Evolutionary conservation across 2,888 invertebrate genomes (phyloP), one percentile per base, ranked within the genome.

Genomic region (Norana najaformis): DNA sequence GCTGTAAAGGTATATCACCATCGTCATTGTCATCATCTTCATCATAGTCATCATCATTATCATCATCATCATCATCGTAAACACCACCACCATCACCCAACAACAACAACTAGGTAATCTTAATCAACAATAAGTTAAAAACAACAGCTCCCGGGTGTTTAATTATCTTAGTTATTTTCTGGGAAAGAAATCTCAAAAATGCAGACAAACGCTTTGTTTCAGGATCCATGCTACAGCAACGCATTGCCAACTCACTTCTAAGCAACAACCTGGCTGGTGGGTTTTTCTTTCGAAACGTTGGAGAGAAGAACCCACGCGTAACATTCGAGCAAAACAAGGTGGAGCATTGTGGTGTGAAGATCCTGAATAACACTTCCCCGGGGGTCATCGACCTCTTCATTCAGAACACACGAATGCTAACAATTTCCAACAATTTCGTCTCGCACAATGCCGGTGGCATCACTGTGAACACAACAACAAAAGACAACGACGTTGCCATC

Each of bases 201-300:
- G 69, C 30, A n/a, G n/a, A 16, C 69, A 30, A 69, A 69, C 30
- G n/a, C 69, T 30, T 47, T 35, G n/a, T 93, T 92, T 30, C 94
- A 98, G 98, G 97, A 96, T 97, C 98, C 47, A 98, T 98, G 94
- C 97, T 97, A 1, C 97, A 97, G 92, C 98, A 99, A 94, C 98
- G 98, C 93, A 96, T 99, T 91, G 97, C 98, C 0, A 96, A 97
- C 94, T 97, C 97, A 0, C 96, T 97, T 90, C 96, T 99, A 92
- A 96, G 96, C 39, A 96, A 97, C 88, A 98, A 98, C 93, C 96
- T 97, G 90, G 97, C 97, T 93, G 98, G 98, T 30, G 99, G 98
- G 11, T 96, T 99, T 2, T 96, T 96, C 23, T 98, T 98, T 94
- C 96, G 96, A 88, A 97, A 98, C 36, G 98, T 97, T 0, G 99